Evolutionary conservation across 35 echinoderm and acorn worm species (phyloP).

Genomic region (Apostichopus californicus): DNA sequence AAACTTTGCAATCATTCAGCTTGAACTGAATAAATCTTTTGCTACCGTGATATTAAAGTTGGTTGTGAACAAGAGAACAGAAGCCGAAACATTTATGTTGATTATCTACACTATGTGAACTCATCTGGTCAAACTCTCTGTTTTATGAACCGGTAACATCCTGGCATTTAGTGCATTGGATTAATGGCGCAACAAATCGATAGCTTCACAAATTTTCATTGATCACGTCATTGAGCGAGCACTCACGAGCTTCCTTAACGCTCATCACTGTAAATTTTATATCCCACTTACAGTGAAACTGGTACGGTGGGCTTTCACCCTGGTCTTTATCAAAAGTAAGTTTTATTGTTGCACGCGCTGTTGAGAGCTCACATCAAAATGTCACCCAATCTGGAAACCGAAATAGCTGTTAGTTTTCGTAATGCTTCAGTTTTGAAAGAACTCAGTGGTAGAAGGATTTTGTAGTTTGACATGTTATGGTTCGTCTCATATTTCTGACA

Average conservation of each 20-base stretch:
- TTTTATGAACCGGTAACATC: not conserved
- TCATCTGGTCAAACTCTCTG: not conserved
- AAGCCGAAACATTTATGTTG: too few species aligned
- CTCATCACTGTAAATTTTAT: slow-evolving; percentile 39
- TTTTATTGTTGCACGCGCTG: not conserved
- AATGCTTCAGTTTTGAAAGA: not conserved
- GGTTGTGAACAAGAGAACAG: too few species aligned
- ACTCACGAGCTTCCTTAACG: not conserved
- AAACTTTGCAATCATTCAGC: too few species aligned
- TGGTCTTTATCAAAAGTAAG: slow-evolving; percentile 40
- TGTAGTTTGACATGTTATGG: not conserved
- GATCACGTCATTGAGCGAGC: slow-evolving; percentile 1
- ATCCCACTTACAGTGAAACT: slow-evolving; percentile 44
- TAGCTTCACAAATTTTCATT: not conserved
- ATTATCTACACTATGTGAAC: too few species aligned
- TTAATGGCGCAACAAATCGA: not conserved
- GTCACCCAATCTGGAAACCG: not conserved
- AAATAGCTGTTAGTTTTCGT: not conserved
- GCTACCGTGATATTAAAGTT: too few species aligned
- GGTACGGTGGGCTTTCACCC: not conserved
- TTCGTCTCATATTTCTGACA: not conserved
- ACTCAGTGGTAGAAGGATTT: not conserved
- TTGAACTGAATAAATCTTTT: too few species aligned
- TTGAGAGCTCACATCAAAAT: not conserved
- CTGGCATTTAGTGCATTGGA: not conserved